Percentiles rank a stretch among this genome's conserved stretches.
These are phyloP conservation scores for Aspidapion aeneum DNA, from an alignment of 2,888 invertebrate genomes.

Conservation along the genomic window DNA sequence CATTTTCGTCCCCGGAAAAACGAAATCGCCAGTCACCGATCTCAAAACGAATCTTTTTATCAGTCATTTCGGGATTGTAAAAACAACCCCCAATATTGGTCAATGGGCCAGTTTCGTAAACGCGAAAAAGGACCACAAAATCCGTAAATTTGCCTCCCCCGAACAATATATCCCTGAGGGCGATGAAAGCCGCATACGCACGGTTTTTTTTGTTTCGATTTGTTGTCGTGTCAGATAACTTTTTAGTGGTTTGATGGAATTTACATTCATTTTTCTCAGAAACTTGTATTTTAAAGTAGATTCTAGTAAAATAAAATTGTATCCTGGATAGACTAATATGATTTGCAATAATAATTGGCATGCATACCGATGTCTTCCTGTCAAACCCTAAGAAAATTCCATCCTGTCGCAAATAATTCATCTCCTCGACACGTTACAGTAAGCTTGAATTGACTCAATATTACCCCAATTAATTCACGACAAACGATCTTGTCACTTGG, in stretches of 20 bases:
- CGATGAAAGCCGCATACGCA: neutral
- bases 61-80: conserved; percentile 2
- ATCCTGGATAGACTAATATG: too few species aligned
- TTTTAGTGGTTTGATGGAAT: too few species aligned
- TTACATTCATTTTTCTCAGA: too few species aligned
- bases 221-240: neutral
- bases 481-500: neutral
- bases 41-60: conserved; percentile 1
- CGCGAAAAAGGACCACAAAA: conserved; percentile 6
- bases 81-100: conserved; percentile 10
- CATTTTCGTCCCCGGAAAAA: neutral
- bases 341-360: too few species aligned
- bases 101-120: conserved; percentile 7
- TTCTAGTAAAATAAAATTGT: too few species aligned
- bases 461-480: neutral
- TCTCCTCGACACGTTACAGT: neutral
- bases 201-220: neutral
- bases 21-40: conserved; percentile 1
- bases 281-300: too few species aligned
- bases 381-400: neutral
- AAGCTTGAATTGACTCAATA: neutral
- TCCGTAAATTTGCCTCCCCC: neutral
- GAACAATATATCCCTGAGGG: neutral
- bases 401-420: neutral
- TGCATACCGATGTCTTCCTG: too few species aligned